Conservation (phyloP, 1,140 invertebrate species). For the Sesamia nonagrioides region DNA sequence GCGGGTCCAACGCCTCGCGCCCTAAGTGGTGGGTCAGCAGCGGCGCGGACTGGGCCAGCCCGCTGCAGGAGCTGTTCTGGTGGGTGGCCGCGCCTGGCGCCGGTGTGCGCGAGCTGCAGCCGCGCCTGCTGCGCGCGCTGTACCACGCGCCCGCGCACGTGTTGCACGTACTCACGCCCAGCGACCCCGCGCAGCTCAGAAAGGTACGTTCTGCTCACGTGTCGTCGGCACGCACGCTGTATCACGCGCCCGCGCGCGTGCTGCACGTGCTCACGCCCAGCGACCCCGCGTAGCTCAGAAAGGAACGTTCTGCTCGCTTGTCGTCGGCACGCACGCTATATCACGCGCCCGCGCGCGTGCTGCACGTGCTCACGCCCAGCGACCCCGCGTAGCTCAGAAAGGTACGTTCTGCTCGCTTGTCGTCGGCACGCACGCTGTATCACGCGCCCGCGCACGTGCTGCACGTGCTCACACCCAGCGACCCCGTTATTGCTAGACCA, state of each 20-base stretch:
- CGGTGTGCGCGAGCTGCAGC: conserved; percentile 67
- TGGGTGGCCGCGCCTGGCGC: conserved; percentile 72
- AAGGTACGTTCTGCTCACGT: conserved; percentile 57
- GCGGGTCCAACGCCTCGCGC: conserved; percentile 47
- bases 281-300: conserved; percentile 65
- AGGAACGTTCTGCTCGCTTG: conserved; percentile 53
- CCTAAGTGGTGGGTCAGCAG: conserved; percentile 66
- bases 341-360: conserved; percentile 61
- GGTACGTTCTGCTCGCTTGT: conserved; percentile 48
- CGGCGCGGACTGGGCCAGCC: conserved; percentile 63
- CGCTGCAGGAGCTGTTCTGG: conserved; percentile 74
- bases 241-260: conserved; percentile 63
- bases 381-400: conserved; percentile 67
- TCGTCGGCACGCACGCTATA: conserved; percentile 64
- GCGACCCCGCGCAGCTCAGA: conserved; percentile 63
- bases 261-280: conserved; percentile 64
- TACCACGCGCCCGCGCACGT: conserved; percentile 66
- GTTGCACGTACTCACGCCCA: conserved; percentile 63
- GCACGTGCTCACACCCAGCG: conserved; percentile 63
- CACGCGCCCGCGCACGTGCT: conserved; percentile 62
- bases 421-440: conserved; percentile 61
- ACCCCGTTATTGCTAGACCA: too few species aligned
- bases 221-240: conserved; percentile 56
- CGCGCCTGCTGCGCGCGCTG: conserved; percentile 71
- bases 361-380: conserved; percentile 63